Base-by-base conservation (phyloP, 2,888 invertebrate genomes). In the Eristalis intricaria region DNA sequence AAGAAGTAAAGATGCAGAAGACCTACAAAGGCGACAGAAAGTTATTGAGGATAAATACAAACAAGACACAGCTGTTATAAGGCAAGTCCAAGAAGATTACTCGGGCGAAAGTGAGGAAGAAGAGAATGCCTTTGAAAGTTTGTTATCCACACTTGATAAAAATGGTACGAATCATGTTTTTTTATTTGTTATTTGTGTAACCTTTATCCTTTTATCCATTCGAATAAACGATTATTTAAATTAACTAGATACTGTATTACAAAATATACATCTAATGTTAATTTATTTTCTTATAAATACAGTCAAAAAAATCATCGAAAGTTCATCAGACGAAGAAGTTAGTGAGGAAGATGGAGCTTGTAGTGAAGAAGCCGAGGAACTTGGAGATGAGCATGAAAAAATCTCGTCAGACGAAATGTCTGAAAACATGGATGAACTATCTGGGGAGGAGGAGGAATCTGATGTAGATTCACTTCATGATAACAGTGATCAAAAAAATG, bases 121-220 rank as follows among this genome's bases (percentile, higher is more conserved):
- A 81, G 90, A 90, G 60, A 93, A 95, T 92, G 92, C 94, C 4
- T 94, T 94, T 90, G 93, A 93, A 56, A 93, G 94, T 89, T 90
- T 95, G 63, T 90, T 95, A 26, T 94, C 94, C 0, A 94, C 94
- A 80, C 95, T 95, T 84, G 90, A 90, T 29, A 79, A 43, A 88
- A 90, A 65, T 32, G 85, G 88, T 88, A 70, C 8, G 50, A 76
- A 26, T 38, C 29, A 29, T 5, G 2, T 32, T 1, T 32, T 1
- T 32, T 32, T 32, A 32, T 32, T 8, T 0, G 0, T 10, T 61
- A 13, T 22, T 19, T 13, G 26, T 56, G 1, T 32, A 35, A 38
- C 15, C 5, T 32, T 13, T 32, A 11, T 58, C 13, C 4, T 11
- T 60, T 23, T 15, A 29, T 4, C 38, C 3, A 2, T 35, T 38